phyloP scores from a whole-genome alignment of 1,140 invertebrate genomes.

The Asobara japonica region DNA sequence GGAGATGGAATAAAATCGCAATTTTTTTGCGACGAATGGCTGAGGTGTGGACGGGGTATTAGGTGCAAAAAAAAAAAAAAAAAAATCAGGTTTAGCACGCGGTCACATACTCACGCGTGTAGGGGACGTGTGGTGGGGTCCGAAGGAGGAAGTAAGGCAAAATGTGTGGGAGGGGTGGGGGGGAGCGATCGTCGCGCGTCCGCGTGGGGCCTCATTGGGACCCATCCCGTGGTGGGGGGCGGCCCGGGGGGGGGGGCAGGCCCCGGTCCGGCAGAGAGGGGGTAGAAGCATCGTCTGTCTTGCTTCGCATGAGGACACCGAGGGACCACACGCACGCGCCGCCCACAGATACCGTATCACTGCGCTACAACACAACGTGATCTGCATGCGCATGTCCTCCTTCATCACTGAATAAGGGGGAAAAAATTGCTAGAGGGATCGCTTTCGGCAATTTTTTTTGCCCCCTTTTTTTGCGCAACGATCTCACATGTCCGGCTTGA shows the following conservation, averaged over 20 bases:
- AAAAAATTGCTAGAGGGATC: not conserved
- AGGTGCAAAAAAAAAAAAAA: conserved; percentile 16
- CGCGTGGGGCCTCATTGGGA: conserved; percentile 18
- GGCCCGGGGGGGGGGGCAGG: conserved; percentile 21
- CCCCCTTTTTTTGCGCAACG: not conserved
- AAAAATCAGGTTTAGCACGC: conserved; percentile 23
- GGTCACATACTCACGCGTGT: not conserved
- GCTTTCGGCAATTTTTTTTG: not conserved
- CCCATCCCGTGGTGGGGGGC: conserved; percentile 13
- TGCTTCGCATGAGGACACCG: conserved; percentile 45
- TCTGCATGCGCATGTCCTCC: conserved; percentile 61
- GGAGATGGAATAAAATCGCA: conserved; percentile 11
- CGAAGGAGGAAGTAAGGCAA: not conserved
- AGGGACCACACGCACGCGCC: conserved; percentile 63
- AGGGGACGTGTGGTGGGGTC: not conserved
- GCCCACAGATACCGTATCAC: conserved; percentile 66
- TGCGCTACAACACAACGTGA: conserved; percentile 61
- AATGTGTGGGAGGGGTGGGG: not conserved
- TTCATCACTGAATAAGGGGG: conserved; percentile 43
- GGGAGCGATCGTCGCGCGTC: conserved; percentile 35
- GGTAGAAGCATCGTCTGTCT: conserved; percentile 5
- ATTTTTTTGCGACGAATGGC: not conserved
- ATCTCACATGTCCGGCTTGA: not conserved
- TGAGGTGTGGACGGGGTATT: conserved; percentile 41
- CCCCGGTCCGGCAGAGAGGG: conserved; percentile 18